Conservation (phyloP, 2,888 invertebrate genomes). For the Ophioninae sp. region DNA sequence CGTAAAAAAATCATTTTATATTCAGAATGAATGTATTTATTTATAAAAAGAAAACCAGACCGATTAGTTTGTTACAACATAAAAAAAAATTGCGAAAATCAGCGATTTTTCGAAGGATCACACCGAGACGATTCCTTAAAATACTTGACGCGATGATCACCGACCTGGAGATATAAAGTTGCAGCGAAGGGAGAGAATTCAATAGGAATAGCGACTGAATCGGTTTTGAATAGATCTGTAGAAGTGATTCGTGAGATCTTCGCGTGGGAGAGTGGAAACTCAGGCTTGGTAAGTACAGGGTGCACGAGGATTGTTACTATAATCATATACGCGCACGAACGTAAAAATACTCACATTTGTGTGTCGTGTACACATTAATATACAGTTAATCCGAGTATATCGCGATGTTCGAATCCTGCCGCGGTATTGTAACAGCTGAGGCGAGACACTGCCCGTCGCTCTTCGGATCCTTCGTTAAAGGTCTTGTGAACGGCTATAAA, state of each 20-base stretch:
- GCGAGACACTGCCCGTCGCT: constrained; percentile 61
- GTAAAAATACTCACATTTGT: neutral
- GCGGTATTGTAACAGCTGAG: constrained; percentile 58
- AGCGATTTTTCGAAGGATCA: too few species aligned
- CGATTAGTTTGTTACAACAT: too few species aligned
- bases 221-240: constrained; percentile 26
- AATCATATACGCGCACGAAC: constrained; percentile 26
- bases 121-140: too few species aligned
- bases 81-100: too few species aligned
- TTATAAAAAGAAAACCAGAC: too few species aligned
- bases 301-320: constrained; percentile 33
- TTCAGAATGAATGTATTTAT: too few species aligned
- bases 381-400: constrained; percentile 27
- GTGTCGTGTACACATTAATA: neutral
- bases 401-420: constrained; percentile 7
- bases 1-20: too few species aligned
- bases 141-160: too few species aligned
- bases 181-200: too few species aligned
- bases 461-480: constrained; percentile 62
- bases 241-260: constrained; percentile 17
- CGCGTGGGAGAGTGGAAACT: constrained; percentile 57
- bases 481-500: constrained; percentile 64
- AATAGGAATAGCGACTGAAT: neutral
- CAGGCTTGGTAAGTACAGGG: constrained; percentile 21
- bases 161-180: too few species aligned